These are phyloP conservation scores for Platerodrilus igneus DNA, from an alignment of 2,888 invertebrate species.

Conservation along the genomic window DNA sequence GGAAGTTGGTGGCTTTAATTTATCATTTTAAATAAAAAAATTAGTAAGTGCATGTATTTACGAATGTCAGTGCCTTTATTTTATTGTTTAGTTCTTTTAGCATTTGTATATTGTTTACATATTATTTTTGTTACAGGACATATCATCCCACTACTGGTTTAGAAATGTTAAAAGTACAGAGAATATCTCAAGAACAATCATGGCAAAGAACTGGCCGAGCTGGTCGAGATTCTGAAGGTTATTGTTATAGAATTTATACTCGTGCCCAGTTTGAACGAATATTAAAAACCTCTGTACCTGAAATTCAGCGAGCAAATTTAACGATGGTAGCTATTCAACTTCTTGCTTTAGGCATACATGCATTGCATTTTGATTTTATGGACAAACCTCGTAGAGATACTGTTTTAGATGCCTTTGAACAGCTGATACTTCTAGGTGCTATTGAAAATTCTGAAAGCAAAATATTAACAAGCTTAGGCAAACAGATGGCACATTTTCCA, in stretches of 20 bases:
- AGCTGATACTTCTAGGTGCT: conserved; percentile 66
- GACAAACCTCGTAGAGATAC: conserved; percentile 78
- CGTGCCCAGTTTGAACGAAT: conserved; percentile 69
- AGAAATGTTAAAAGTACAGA: conserved; percentile 74
- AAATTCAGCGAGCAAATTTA: conserved; percentile 72
- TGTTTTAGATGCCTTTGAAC: conserved; percentile 59
- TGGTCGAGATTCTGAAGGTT: conserved; percentile 80
- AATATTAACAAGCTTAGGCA: conserved; percentile 72
- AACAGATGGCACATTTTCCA: conserved; percentile 85
- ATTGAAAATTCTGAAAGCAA: conserved; percentile 57
- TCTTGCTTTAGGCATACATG: conserved; percentile 77
- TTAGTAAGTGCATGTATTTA: no score
- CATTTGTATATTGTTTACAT: no score
- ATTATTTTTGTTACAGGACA: conserved; percentile 57
- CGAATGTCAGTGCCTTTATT: no score
- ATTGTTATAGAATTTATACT: conserved; percentile 85
- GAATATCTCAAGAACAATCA: conserved; percentile 86
- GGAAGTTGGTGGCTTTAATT: no score
- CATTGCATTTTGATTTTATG: conserved; percentile 82
- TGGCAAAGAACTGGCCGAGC: conserved; percentile 92
- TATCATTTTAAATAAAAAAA: no score
- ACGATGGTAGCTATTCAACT: conserved; percentile 73
- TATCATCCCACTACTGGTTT: conserved; percentile 79
- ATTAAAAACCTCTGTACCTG: conserved; percentile 71
- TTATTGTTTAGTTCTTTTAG: no score